Base-by-base conservation (phyloP, 2,113 vertebrate genomes). In the Megaceryle torquata region DNA sequence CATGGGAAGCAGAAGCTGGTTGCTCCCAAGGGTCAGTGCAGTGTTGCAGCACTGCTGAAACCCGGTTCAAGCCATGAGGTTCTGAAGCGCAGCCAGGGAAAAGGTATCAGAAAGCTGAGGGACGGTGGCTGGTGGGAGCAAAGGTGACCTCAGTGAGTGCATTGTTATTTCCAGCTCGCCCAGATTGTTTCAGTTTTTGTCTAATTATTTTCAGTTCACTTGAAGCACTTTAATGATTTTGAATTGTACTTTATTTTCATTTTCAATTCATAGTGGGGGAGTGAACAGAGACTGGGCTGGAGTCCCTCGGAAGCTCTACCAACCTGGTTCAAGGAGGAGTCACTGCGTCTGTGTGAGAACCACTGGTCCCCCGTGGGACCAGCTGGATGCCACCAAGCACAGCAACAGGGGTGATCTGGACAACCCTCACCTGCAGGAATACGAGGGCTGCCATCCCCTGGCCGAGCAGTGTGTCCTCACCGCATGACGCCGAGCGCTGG, bases 241-340 rank as follows among this genome's bases (percentile, higher is more conserved):
- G 56, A n/a, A 3, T 7, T 37, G 39, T 64, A 19, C 71, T 39
- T 31, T 7, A 1, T 71, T 85, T 48, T 50, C 6, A 19, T 60
- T 79, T 91, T 97, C n/a, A 87, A 1, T 95, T 64, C 68, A 3
- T 31, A 99, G 99, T 10, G 99, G 99, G 37, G 99, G 99, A 22
- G 98, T 99, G 82, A 92, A 59, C 31, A 97, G 99, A 95, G 97
- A 94, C 79, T 99, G 99, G 99, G 90, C 65, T 0, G 99, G 99
- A 0, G 99, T 99, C 28, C 99, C 99, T 7, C 98, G 99, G 86
- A 98, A 98, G 95, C 97, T 99, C 51, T 99, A 98, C 94, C 96
- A 61, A 10, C 98, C 98, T 1, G 98, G 99, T 10, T 96, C 95
- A 7, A 92, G 44, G 43, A 92, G 96, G 2, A 97, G 97, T 12